Percentiles rank a stretch among this genome's conserved stretches.
Conservation (phyloP, 2,888 invertebrate species). For the Papilio elwesi region DNA sequence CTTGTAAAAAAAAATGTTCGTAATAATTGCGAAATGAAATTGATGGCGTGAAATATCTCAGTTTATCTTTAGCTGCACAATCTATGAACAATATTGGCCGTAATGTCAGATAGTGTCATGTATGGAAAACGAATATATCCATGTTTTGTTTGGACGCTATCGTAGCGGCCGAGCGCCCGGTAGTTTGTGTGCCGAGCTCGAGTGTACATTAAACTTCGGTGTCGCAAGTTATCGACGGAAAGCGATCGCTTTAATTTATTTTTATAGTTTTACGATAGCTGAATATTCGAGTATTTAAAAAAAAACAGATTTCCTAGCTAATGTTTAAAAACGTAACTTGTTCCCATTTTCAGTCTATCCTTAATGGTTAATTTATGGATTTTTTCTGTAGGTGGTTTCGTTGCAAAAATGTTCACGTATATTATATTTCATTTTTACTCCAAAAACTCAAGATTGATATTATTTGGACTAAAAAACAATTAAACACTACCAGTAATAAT, state of each 20-base stretch:
- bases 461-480: too few species aligned
- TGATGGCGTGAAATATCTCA: slow-evolving; percentile 26
- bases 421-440: too few species aligned
- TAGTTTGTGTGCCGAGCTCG: slow-evolving; percentile 47
- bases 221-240: slow-evolving; percentile 39
- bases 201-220: slow-evolving; percentile 48
- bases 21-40: not conserved
- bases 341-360: too few species aligned
- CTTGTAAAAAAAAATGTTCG: not conserved
- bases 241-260: not conserved
- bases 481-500: too few species aligned
- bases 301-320: too few species aligned
- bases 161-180: slow-evolving; percentile 45
- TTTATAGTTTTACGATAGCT: not conserved
- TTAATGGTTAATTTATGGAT: too few species aligned
- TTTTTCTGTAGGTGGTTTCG: too few species aligned
- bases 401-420: too few species aligned
- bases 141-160: slow-evolving; percentile 44
- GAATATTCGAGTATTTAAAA: too few species aligned
- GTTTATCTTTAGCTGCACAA: slow-evolving; percentile 33
- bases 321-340: too few species aligned
- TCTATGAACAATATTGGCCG: slow-evolving; percentile 37
- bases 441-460: too few species aligned
- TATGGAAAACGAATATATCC: slow-evolving; percentile 41
- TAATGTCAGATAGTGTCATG: slow-evolving; percentile 38